Base-by-base conservation (phyloP, 1,140 invertebrate genomes). In the Mamestra configurata region DNA sequence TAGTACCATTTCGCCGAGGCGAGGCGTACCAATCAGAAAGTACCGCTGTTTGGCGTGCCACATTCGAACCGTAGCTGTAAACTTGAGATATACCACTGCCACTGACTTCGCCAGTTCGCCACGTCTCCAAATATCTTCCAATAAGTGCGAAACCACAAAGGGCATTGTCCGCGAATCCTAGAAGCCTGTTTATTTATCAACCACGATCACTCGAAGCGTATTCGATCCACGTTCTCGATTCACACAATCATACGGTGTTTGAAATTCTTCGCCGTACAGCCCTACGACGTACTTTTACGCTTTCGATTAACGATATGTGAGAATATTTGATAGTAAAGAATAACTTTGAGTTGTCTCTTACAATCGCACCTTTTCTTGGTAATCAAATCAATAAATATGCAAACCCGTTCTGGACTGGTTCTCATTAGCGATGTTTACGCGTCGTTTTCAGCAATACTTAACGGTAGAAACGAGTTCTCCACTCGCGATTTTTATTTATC, bases 191-290 rank as follows among this genome's bases (percentile, higher is more conserved):
- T 91, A 86, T 92, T 90, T 91, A 90, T 88, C 84, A 86, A 84
- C 77, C 82, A 83, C 86, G 81, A 90, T 86, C 78, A 64, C 73
- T 83, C 85, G 77, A 88, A 88, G 84, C 77, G 83, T 87, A 94
- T 94, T 93, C 92, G 86, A 89, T 91, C 77, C 93, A 93, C 93
- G 93, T 93, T 85, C 87, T 81, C 87, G 85, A 92, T 93, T 93
- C 92, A 91, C 91, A 93, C 92, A 92, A 92, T 85, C 86, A 83
- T 89, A 90, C 89, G 84, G 88, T 89, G 82, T 85, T 91, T 88
- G 86, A 86, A 90, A 93, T 94, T 91, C 91, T 84, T 85, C 81
- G 57, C 81, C 79, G 82, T 79, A 61, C 77, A 84, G 85, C 85
- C 86, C 85, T 87, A 89, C 86, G 89, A 89, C 86, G 89, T 91